These are phyloP conservation scores for Drosophila birchii DNA, from an alignment of 2,888 invertebrate species.

Conservation along the genomic window DNA sequence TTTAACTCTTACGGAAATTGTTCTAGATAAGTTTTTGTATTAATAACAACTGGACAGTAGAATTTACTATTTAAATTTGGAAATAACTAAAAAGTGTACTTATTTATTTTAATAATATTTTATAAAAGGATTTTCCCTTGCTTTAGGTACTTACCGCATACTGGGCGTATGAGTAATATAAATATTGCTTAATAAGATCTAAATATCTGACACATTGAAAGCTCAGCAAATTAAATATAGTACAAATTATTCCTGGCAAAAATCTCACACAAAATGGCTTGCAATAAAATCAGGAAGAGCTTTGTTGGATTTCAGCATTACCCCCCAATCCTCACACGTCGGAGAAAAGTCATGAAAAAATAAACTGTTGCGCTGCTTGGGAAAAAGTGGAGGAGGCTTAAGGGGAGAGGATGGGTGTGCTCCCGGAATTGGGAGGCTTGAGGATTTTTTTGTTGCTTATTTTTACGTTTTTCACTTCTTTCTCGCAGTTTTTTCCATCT, in stretches of 20 bases:
- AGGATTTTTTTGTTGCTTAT: constrained; percentile 51
- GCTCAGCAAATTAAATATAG: neutral
- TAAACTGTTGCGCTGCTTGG: constrained; percentile 48
- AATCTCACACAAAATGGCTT: constrained; percentile 16
- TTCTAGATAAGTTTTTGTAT: neutral
- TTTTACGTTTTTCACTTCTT: constrained; percentile 70
- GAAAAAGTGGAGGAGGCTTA: constrained; percentile 4
- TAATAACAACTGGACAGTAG: neutral
- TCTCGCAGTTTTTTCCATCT: constrained; percentile 40
- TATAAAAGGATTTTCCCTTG: neutral
- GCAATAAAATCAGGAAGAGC: constrained; percentile 16
- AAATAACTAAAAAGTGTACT: neutral
- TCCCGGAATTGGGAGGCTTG: constrained; percentile 46
- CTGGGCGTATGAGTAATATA: neutral
- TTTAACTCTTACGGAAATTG: neutral
- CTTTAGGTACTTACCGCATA: neutral
- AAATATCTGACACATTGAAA: too few species aligned
- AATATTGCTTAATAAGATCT: too few species aligned
- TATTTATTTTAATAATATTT: too few species aligned
- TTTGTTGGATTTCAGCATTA: constrained; percentile 10
- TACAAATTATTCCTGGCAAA: neutral
- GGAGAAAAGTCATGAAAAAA: constrained; percentile 29
- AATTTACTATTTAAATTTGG: neutral
- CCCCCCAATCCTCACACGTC: constrained; percentile 8
- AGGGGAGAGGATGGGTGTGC: constrained; percentile 14